Conservation (phyloP, 2,797 vertebrate species). For the Enteromius fasciolatus region DNA sequence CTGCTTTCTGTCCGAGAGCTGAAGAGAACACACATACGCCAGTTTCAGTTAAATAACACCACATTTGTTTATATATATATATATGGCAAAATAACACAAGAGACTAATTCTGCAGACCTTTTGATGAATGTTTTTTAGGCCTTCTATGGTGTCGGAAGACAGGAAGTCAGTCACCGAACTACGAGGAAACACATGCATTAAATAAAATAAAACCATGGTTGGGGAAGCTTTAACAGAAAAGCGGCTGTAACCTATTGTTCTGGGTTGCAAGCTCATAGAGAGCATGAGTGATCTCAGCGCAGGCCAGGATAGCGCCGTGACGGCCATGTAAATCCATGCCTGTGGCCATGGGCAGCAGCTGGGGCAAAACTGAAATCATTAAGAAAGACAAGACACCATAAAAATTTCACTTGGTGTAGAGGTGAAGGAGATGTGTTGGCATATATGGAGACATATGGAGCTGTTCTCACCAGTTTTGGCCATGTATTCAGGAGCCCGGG, state of each 20-base stretch:
- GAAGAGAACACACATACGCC: constrained; percentile 46
- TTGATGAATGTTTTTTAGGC: constrained; percentile 87
- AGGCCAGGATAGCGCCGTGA: constrained; percentile 91
- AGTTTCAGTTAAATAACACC: background rate
- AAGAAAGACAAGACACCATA: background rate
- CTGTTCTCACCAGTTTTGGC: constrained; percentile 79
- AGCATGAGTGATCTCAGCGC: constrained; percentile 88
- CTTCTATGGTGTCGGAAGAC: constrained; percentile 75
- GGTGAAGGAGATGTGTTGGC: background rate
- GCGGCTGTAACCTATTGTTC: constrained; percentile 78
- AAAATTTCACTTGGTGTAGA: background rate
- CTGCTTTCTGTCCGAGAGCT: constrained; percentile 86
- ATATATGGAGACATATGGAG: background rate
- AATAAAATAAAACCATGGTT: background rate
- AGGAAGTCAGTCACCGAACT: constrained; percentile 82
- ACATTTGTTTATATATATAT: background rate
- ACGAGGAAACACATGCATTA: constrained; percentile 1
- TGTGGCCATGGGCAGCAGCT: constrained; percentile 82
- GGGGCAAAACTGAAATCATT: constrained; percentile 83
- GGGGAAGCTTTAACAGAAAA: background rate
- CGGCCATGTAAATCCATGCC: constrained; percentile 87
- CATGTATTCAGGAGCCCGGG: constrained; percentile 84
- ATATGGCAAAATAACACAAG: background rate
- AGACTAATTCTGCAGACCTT: constrained; percentile 73
- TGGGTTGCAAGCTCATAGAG: constrained; percentile 81